These are phyloP conservation scores for Parnassius smintheus DNA, from an alignment of 2,888 invertebrate genomes.

Conservation along the genomic window DNA sequence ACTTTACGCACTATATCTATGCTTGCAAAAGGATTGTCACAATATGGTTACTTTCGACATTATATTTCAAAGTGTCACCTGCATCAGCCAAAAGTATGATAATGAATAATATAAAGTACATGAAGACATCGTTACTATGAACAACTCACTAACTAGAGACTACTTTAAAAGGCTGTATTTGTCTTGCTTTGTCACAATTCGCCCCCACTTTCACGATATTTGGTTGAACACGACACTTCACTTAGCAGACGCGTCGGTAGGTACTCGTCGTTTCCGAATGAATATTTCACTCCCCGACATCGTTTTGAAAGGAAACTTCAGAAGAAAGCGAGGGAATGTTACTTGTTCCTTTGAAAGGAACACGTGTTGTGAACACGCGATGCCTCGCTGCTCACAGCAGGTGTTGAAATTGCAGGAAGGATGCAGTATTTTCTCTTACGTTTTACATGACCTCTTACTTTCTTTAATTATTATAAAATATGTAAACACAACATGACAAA, in stretches of 20 bases:
- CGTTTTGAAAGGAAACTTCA: conserved; percentile 18
- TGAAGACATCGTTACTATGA: not conserved
- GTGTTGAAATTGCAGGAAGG: conserved; percentile 5
- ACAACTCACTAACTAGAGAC: not conserved
- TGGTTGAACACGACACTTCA: conserved; percentile 20
- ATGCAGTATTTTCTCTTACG: not conserved
- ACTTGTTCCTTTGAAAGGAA: conserved; percentile 8
- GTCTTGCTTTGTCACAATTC: not conserved
- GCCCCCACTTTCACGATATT: conserved; percentile 7
- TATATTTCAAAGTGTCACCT: too few species aligned
- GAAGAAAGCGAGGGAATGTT: conserved; percentile 19
- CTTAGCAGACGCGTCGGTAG: conserved; percentile 12
- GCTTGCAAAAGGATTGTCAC: too few species aligned
- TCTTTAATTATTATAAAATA: too few species aligned
- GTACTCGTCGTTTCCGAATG: conserved; percentile 16
- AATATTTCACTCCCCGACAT: conserved; percentile 18
- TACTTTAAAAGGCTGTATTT: not conserved
- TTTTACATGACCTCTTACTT: not conserved
- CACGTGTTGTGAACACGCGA: conserved; percentile 1
- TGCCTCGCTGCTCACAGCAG: conserved; percentile 14
- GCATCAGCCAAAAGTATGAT: too few species aligned
- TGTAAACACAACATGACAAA: too few species aligned
- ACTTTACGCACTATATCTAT: too few species aligned
- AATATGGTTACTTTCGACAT: too few species aligned
- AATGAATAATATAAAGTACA: too few species aligned